Evolutionary conservation across 2,888 invertebrate genomes (phyloP).

Genomic region (Drosophila kambysellisi): DNA sequence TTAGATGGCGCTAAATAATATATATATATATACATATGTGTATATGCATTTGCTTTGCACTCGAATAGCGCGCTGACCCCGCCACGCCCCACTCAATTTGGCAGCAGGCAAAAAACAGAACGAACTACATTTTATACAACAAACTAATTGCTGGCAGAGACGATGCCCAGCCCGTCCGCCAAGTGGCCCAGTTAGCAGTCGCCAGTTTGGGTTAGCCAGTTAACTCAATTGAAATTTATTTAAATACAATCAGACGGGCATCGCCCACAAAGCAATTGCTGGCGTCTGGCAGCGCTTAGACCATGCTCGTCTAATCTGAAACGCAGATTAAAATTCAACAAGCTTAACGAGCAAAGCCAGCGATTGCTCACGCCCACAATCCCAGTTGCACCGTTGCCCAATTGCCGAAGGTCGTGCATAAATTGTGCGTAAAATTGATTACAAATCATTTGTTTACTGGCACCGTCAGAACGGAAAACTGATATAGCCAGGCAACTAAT

Average conservation of each 20-base stretch:
- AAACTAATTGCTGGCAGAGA: constrained; percentile 48
- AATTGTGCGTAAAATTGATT: constrained; percentile 49
- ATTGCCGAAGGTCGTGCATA: constrained; percentile 6
- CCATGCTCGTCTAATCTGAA: constrained; percentile 7
- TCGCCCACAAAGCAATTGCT: constrained; percentile 53
- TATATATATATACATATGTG: constrained; percentile 32
- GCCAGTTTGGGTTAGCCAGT: constrained; percentile 45
- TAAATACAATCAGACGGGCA: constrained; percentile 70
- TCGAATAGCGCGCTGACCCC: constrained; percentile 11
- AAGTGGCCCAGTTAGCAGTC: constrained; percentile 53
- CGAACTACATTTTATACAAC: constrained; percentile 54
- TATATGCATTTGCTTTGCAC: constrained; percentile 14
- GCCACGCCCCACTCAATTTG: constrained; percentile 47
- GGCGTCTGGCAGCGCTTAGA: constrained; percentile 27
- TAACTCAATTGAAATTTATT: constrained; percentile 78
- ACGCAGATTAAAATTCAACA: constrained; percentile 33
- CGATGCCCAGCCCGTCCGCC: constrained; percentile 1
- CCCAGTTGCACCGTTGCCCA: neutral
- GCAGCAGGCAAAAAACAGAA: constrained; percentile 33
- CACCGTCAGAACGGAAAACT: constrained; percentile 5
- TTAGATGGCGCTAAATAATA: constrained; percentile 51
- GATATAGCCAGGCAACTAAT: neutral
- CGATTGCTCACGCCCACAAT: constrained; percentile 17
- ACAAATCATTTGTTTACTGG: constrained; percentile 5
- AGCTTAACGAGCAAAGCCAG: constrained; percentile 30